Percentiles rank a stretch among this genome's conserved stretches.
Conservation (phyloP, 2,113 vertebrate genomes). For the Puma concolor region DNA sequence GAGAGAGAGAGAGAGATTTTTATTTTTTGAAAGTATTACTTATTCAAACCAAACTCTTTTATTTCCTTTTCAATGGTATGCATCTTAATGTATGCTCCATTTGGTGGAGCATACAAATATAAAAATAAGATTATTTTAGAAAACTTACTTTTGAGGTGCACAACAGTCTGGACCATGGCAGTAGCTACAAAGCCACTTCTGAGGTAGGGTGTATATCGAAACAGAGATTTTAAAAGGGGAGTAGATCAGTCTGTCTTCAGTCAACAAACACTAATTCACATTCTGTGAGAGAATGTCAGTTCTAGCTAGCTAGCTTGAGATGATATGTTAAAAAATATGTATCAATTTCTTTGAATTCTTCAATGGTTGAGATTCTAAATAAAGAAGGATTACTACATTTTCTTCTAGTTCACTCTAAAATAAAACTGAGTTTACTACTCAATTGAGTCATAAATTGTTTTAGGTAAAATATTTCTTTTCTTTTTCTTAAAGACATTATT, state of each 20-base stretch:
- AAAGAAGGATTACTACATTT: neutral
- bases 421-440: neutral
- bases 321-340: neutral
- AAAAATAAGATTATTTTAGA: constrained; percentile 75
- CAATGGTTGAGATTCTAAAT: neutral
- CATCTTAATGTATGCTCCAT: constrained; percentile 52
- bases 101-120: constrained; percentile 66
- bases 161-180: neutral
- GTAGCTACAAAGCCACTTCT: neutral
- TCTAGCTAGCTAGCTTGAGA: neutral
- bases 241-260: neutral
- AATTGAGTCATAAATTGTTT: neutral
- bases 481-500: neutral
- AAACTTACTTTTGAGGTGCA: constrained; percentile 67
- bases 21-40: constrained; percentile 71
- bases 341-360: neutral
- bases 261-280: neutral
- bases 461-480: neutral
- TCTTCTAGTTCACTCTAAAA: neutral
- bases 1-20: neutral
- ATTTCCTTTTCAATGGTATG: constrained; percentile 62
- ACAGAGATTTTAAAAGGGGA: neutral
- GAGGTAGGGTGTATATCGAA: neutral
- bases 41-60: constrained; percentile 79
- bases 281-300: neutral